Base-by-base conservation (phyloP, 2,113 vertebrate species). In the Alligator mississippiensis region DNA sequence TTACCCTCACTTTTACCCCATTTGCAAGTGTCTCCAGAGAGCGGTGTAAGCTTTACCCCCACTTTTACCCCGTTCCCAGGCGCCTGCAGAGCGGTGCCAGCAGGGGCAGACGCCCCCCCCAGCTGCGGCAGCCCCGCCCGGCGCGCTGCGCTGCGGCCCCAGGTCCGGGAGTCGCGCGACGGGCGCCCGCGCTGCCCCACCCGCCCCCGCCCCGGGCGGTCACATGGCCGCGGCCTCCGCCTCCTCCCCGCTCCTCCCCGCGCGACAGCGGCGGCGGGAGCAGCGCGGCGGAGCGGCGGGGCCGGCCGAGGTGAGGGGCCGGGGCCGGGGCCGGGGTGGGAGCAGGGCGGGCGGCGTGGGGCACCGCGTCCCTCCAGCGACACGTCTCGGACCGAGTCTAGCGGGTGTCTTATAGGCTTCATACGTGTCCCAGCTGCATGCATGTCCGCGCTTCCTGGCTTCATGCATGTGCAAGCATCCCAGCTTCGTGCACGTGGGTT, bases 211-310 rank as follows among this genome's bases (percentile, higher is more conserved):
- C n/a, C 66, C 66, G n/a, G 64, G 25, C 12, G 9, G 89, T 82
- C 84, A 90, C 14, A 68, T 85, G 91, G 63, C 90, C 68, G 38
- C 38, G 38, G 38, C 38, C 38, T 38, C 94, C 87, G 84, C 89
- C n/a, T n/a, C n/a, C n/a, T n/a, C n/a, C n/a, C n/a, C n/a, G n/a
- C 89, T 62, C 81, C 90, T 92, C 93, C 87, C 91, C 82, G 5
- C 8, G 11, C 62, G 54, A 85, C 91, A 80, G 77, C 82, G 93
- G 93, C 93, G 83, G 90, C 66, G 11, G 84, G 77, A 79, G 62
- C 38, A 74, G 17, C 82, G 38, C 16, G 2, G 68, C 27, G 76
- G 81, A 64, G 79, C 85, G n/a, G 90, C 64, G 87, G 89, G 87
- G 10, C 54, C 75, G 17, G 61, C 83, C 13, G 24, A 6, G 60